These are phyloP conservation scores for Himalopsyche japonica DNA, from an alignment of 2,888 invertebrate genomes.

Conservation along the genomic window DNA sequence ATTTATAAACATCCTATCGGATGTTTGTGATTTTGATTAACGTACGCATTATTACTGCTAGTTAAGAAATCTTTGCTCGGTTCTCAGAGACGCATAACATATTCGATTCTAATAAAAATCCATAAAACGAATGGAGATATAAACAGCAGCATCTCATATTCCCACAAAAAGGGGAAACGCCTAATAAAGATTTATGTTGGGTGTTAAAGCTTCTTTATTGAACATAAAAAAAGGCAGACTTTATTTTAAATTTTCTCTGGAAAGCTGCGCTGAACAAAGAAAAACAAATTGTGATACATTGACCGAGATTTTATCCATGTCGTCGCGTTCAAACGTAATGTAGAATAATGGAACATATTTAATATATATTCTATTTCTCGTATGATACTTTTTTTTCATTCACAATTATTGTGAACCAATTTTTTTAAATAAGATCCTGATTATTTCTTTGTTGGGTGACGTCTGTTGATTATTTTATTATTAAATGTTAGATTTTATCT, in stretches of 20 bases:
- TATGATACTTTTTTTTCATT: background rate
- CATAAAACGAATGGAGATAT: background rate
- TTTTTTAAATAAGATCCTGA: too few relatives aligned
- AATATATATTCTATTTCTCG: background rate
- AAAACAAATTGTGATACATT: constrained; percentile 4
- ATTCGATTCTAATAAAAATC: background rate
- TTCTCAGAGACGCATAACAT: background rate
- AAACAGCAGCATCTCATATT: background rate
- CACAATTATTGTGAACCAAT: too few relatives aligned
- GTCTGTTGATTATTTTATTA: too few relatives aligned
- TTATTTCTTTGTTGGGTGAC: too few relatives aligned
- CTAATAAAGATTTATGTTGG: constrained; percentile 27
- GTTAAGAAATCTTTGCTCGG: too few relatives aligned
- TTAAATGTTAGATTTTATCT: too few relatives aligned
- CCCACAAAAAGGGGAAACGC: constrained; percentile 13
- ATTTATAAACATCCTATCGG: too few relatives aligned
- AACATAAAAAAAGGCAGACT: background rate
- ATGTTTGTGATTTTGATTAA: too few relatives aligned
- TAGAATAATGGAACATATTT: background rate
- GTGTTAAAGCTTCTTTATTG: constrained; percentile 3
- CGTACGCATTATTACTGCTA: too few relatives aligned
- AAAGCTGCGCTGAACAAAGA: background rate
- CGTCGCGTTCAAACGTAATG: background rate
- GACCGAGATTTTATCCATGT: background rate
- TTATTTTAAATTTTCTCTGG: background rate